Percentiles rank a stretch among this genome's conserved stretches.
Conservation (phyloP, 2,113 vertebrate genomes). For the Plotosus lineatus region DNA sequence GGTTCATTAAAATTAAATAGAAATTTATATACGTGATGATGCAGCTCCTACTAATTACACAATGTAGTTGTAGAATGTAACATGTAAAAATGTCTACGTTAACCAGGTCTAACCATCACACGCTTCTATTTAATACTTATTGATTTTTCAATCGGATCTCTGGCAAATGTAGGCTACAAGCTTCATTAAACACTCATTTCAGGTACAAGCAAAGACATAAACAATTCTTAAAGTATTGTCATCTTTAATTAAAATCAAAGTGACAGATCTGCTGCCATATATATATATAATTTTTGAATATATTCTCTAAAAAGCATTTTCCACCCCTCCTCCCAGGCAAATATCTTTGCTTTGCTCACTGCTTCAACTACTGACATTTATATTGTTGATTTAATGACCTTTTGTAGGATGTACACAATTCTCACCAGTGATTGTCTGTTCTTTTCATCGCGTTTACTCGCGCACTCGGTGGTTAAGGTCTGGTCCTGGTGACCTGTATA, state of each 20-base stretch:
- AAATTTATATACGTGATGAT: no score
- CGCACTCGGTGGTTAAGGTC: not conserved
- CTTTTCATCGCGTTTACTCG: not conserved
- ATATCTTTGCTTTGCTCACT: not conserved
- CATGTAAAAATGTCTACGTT: not conserved
- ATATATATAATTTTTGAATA: not conserved
- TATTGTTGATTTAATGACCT: conserved; percentile 10
- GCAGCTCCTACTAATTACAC: not conserved
- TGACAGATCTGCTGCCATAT: not conserved
- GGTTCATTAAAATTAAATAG: not conserved
- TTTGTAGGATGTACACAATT: not conserved
- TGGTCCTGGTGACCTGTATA: not conserved
- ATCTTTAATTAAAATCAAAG: conserved; percentile 9
- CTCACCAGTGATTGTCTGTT: not conserved
- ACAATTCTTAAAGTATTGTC: not conserved
- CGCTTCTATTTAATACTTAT: conserved; percentile 11
- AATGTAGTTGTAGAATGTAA: not conserved
- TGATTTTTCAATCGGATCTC: conserved; percentile 23
- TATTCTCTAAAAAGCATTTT: not conserved
- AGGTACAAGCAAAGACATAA: conserved; percentile 29
- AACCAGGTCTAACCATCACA: conserved; percentile 4
- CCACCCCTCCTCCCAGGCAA: not conserved
- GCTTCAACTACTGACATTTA: not conserved
- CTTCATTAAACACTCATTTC: conserved; percentile 40
- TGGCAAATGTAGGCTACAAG: conserved; percentile 16